Evolutionary conservation across 1,140 invertebrate species (phyloP).

Genomic region (Polypedilum vanderplanki): DNA sequence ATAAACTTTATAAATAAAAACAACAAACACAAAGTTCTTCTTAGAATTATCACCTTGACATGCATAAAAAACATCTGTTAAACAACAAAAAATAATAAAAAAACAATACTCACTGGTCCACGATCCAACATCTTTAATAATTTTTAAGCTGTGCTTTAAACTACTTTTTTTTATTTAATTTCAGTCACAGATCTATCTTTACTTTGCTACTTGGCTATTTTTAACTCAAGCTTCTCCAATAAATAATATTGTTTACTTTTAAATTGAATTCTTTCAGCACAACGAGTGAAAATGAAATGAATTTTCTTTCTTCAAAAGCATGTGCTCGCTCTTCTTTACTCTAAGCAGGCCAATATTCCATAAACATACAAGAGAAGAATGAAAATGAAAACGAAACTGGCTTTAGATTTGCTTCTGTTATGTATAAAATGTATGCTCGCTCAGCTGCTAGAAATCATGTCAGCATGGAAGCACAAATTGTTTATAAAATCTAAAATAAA

Average conservation of each 20-base stretch:
- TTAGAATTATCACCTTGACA: no score
- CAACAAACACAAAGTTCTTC: no score
- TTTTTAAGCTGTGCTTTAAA: not conserved
- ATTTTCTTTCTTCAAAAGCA: not conserved
- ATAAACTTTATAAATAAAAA: no score
- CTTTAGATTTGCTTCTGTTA: no score
- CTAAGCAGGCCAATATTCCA: no score
- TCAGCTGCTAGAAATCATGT: slow-evolving; percentile 14
- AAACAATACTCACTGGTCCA: slow-evolving; percentile 29
- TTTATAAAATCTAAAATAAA: not conserved
- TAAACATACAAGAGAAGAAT: no score
- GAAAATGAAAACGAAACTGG: no score
- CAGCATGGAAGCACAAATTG: not conserved
- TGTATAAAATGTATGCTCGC: not conserved
- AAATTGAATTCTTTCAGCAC: not conserved
- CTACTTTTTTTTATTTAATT: not conserved
- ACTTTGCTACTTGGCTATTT: slow-evolving; percentile 13
- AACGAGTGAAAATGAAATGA: not conserved
- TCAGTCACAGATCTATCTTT: not conserved
- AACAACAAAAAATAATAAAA: not conserved
- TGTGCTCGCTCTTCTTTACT: not conserved
- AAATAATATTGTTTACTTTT: not conserved
- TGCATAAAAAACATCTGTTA: not conserved
- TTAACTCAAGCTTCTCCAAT: not conserved
- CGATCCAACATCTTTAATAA: slow-evolving; percentile 30